Conservation (phyloP, 1,140 invertebrate genomes). For the Aleiodes sp. region DNA sequence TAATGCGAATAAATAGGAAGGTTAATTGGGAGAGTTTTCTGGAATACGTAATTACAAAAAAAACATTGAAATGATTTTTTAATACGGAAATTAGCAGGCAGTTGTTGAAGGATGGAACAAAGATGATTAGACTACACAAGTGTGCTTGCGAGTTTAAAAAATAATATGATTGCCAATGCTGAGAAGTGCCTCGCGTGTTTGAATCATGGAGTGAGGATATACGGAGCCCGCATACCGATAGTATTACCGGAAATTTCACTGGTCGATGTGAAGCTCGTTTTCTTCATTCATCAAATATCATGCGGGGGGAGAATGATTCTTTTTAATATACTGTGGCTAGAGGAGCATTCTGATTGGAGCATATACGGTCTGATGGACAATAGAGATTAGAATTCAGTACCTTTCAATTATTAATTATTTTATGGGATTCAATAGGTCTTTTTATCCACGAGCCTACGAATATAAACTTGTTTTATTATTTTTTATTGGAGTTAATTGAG, state of each 20-base stretch:
- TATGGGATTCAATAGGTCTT: not conserved
- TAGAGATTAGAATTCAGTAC: not conserved
- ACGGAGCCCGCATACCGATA: constrained; percentile 58
- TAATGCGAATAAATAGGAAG: constrained; percentile 1
- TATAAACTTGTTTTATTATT: not conserved
- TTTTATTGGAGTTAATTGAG: not conserved
- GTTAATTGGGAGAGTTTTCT: not conserved
- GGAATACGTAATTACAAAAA: not conserved
- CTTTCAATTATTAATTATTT: constrained; percentile 19
- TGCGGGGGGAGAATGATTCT: not conserved
- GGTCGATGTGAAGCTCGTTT: constrained; percentile 31
- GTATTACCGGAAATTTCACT: constrained; percentile 46
- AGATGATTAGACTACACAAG: not conserved
- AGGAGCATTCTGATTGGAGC: not conserved
- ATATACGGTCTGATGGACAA: not conserved
- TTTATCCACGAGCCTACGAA: not conserved
- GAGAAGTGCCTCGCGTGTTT: constrained; percentile 42
- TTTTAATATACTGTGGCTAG: not conserved
- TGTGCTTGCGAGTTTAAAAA: no score
- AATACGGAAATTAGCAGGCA: not conserved
- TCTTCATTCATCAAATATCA: constrained; percentile 17
- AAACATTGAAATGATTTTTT: not conserved
- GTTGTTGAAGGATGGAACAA: not conserved
- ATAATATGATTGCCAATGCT: constrained; percentile 47
- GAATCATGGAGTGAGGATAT: constrained; percentile 43